Base-by-base conservation (phyloP, 2,888 invertebrate species). In the Drosophila putrida region DNA sequence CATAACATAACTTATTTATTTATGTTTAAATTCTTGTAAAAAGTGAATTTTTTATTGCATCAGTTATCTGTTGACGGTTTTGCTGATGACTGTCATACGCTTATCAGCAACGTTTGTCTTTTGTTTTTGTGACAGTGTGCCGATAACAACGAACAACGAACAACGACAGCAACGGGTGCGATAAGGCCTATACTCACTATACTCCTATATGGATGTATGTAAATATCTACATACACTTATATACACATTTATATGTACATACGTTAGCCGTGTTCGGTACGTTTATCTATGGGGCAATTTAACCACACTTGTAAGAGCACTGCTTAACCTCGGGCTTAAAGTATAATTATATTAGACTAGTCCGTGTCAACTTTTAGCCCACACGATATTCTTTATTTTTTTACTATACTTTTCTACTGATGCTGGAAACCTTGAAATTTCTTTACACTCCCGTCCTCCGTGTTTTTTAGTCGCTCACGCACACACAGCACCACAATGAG, bases 371-470 rank as follows among this genome's bases (percentile, higher is more conserved):
- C 31, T 46, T 62, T 31, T 25, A 49, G 20, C 63, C 72, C 76
- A 65, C 72, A 47, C 70, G 61, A 47, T 67, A 57, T 20, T 20
- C 20, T 67, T 57, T 57, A 11, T 39, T 31, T 54, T 33, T 57
- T n/a, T n/a, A n/a, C n/a, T n/a, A n/a, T n/a, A 46, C 33, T 31
- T 20, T 63, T 50, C 62, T 53, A 63, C 53, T 59, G 46, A 20
- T 63, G 60, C 60, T 62, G 59, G 65, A 72, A 81, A 79, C 80
- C 80, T 81, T 81, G 80, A 81, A 81, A 79, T 75, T 82, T 74
- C 62, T 76, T 74, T 68, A 55, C 81, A 81, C 69, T 71, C 78
- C 78, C 31, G 66, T 71, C 58, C 59, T 71, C 58, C 59, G 68
- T 53, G 73, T 59, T 73, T 28, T 43, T 31, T 47, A 43, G 66